These are phyloP conservation scores for Leiothrix lutea DNA, from an alignment of 2,113 vertebrate genomes.

Conservation along the genomic window DNA sequence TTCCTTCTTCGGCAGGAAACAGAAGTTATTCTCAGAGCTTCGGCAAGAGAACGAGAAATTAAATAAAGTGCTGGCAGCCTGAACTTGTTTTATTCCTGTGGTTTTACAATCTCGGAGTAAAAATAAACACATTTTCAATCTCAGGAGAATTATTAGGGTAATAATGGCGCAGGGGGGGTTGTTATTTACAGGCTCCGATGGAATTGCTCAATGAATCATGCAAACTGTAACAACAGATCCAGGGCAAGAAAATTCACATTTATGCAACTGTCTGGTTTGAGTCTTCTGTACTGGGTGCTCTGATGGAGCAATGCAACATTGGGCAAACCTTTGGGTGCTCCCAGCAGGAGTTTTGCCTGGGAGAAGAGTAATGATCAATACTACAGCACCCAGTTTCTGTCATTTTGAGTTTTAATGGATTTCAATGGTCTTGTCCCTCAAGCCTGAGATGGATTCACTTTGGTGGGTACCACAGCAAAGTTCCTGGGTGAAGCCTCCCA, in stretches of 20 bases:
- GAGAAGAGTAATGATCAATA: not conserved
- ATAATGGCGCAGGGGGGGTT: not conserved
- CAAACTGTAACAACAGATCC: not conserved
- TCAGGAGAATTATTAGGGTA: constrained; percentile 66
- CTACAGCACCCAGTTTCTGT: not conserved
- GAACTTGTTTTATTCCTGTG: constrained; percentile 65
- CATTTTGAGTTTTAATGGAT: not conserved
- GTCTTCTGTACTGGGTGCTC: not conserved
- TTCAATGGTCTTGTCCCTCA: not conserved
- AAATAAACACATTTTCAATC: constrained; percentile 75
- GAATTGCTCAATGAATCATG: not conserved
- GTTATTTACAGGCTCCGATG: constrained; percentile 32
- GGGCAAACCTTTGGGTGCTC: not conserved
- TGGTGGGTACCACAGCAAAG: not conserved
- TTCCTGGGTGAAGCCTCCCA: not conserved
- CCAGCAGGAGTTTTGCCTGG: not conserved
- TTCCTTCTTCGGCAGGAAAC: constrained; percentile 77
- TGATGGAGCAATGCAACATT: not conserved
- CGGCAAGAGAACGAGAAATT: constrained; percentile 49
- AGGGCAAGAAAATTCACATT: not conserved
- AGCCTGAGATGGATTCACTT: not conserved
- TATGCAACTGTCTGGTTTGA: not conserved
- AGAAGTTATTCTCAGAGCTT: constrained; percentile 74
- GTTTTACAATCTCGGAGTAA: constrained; percentile 73
- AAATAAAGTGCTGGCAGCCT: constrained; percentile 65